Evolutionary conservation across 2,113 vertebrate species (phyloP).

Genomic region (Otolemur garnettii): DNA sequence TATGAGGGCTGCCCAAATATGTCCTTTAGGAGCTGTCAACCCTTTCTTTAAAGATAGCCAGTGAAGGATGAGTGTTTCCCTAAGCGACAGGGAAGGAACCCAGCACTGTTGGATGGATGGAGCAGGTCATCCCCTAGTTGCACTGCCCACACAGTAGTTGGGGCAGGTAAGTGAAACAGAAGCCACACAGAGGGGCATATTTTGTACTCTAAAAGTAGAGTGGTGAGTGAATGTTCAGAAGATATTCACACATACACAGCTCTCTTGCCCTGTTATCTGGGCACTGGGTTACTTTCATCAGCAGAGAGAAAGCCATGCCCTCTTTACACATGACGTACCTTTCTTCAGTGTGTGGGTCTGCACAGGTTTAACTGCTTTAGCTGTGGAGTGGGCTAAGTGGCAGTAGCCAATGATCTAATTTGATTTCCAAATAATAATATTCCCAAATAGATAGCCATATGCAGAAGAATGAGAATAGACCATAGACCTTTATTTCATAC

Average conservation of each 20-base stretch:
- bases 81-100: background rate
- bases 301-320: background rate
- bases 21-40: background rate
- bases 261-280: background rate
- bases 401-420: background rate
- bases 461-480: no score
- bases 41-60: background rate
- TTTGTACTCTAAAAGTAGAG: background rate
- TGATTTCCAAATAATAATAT: slow-evolving; percentile 44
- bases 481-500: no score
- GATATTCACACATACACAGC: background rate
- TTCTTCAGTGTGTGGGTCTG: background rate
- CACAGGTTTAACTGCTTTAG: background rate
- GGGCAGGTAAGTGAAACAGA: background rate
- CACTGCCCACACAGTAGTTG: background rate
- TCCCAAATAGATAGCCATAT: background rate
- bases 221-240: background rate
- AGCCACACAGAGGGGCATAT: background rate
- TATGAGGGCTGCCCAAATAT: background rate
- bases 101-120: background rate
- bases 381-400: background rate
- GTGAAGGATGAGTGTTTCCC: background rate
- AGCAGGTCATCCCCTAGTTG: no score
- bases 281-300: background rate
- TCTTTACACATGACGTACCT: background rate